phyloP scores from a whole-genome alignment of 2,888 invertebrate species.

The Gastrophysa polygoni region DNA sequence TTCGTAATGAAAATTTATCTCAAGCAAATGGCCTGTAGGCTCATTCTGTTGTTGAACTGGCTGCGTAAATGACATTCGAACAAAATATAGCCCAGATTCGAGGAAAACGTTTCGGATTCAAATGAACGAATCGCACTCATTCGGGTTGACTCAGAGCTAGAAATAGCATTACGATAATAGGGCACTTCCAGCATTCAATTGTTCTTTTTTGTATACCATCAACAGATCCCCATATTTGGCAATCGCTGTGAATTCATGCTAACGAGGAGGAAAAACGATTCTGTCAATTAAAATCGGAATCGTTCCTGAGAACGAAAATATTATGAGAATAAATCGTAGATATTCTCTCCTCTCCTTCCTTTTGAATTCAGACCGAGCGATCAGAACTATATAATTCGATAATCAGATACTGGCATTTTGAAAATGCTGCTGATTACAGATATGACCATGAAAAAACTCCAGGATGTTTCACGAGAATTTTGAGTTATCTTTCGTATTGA shows the following conservation, averaged over 20 bases:
- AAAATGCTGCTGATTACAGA: too few species aligned
- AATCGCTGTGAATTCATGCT: background rate
- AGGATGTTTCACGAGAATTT: too few species aligned
- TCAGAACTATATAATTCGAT: too few species aligned
- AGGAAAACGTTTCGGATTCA: background rate
- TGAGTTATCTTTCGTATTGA: too few species aligned
- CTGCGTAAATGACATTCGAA: background rate
- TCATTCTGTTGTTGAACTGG: background rate
- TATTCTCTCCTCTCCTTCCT: too few species aligned
- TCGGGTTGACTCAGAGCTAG: background rate
- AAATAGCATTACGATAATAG: constrained; percentile 11
- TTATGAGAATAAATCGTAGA: too few species aligned
- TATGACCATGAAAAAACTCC: too few species aligned
- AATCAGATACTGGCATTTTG: too few species aligned
- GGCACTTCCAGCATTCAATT: constrained; percentile 9
- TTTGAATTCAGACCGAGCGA: too few species aligned
- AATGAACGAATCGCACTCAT: background rate
- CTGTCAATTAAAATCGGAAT: background rate
- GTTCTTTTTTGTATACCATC: background rate
- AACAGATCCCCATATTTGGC: background rate
- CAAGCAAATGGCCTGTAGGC: background rate
- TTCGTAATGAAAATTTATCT: background rate
- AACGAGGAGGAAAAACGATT: background rate
- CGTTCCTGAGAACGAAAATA: background rate
- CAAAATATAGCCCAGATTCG: background rate